Base-by-base conservation (phyloP, 2,113 vertebrate species). In the Aspidoscelis tigris region DNA sequence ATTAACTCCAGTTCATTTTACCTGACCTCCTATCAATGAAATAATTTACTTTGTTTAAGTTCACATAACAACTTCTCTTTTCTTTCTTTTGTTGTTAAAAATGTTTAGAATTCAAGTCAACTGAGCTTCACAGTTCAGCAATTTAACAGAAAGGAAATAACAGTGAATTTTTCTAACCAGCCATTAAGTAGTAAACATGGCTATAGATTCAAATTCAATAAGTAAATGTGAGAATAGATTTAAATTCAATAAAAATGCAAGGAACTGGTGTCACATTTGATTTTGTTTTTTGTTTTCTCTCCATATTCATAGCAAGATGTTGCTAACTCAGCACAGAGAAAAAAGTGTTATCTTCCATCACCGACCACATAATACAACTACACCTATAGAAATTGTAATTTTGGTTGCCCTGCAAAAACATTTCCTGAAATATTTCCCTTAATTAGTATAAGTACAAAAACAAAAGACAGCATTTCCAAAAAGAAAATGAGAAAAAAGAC, bases 391-490 rank as follows among this genome's bases (percentile, higher is more conserved):
- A 89, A 80, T 2, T 82, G 58, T 81, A 82, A 20, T 14, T 61
- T 61, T 84, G 2, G 21, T 87, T 82, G 84, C 44, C 85, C 80
- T 4, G 21, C 83, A 33, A 83, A 90, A 89, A 26, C 76, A 81
- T 55, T 64, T 82, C 26, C 20, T 64, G 61, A 26, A 58, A 44
- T 1, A 69, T 9, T 9, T 20, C 12, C 20, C 18, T 2, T 53
- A 21, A 33, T 84, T 78, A 78, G 26, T 78, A 71, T 16, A 71
- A 68, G 26, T 26, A 66, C 65, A 66, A 22, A 66, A 24, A 65
- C 3, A 22, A 21, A 65, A 22, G 64, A 65, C 22, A 24, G 24
- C 5, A 6, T 66, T 44, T 41, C 58, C 58, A 78, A 76, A 64
- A 82, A 74, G 5, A 79, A 43, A 88, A 1, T 18, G 14, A 86